phyloP scores from a whole-genome alignment of 2,797 vertebrate genomes.

The Chromobotia macracanthus region DNA sequence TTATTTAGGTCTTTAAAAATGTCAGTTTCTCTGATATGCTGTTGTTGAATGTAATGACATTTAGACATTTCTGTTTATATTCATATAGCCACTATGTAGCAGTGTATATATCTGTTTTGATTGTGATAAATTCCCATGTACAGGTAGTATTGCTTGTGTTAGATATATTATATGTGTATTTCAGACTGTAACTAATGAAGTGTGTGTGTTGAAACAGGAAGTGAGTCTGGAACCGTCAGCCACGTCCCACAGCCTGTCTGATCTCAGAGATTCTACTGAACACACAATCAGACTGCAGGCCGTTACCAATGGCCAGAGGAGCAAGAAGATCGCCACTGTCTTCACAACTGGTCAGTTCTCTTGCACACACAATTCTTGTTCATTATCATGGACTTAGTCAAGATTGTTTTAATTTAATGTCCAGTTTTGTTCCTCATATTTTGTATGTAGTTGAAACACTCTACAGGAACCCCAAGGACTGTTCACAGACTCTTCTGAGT shows the following conservation, averaged over 20 bases:
- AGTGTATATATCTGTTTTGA: too few species aligned
- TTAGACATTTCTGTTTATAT: too few species aligned
- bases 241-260: slow-evolving; percentile 83
- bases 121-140: too few species aligned
- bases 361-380: not conserved
- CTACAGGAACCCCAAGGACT: slow-evolving; percentile 85
- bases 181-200: not conserved
- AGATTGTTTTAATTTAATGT: not conserved
- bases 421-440: not conserved
- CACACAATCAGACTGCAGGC: slow-evolving; percentile 85
- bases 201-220: slow-evolving; percentile 73
- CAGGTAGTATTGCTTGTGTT: too few species aligned
- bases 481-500: slow-evolving; percentile 88
- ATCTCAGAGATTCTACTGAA: slow-evolving; percentile 82
- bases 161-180: not conserved
- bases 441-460: slow-evolving; percentile 79
- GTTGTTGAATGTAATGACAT: too few species aligned
- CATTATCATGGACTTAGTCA: not conserved
- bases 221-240: slow-evolving; percentile 82
- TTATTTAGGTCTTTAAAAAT: too few species aligned
- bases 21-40: too few species aligned
- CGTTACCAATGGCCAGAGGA: slow-evolving; percentile 76
- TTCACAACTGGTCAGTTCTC: slow-evolving; percentile 86
- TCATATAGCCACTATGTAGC: too few species aligned
- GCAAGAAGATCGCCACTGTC: slow-evolving; percentile 72